Evolutionary conservation across 2,113 vertebrate genomes (phyloP), one percentile per base, ranked within the genome.

Genomic region (Steatornis caripensis): DNA sequence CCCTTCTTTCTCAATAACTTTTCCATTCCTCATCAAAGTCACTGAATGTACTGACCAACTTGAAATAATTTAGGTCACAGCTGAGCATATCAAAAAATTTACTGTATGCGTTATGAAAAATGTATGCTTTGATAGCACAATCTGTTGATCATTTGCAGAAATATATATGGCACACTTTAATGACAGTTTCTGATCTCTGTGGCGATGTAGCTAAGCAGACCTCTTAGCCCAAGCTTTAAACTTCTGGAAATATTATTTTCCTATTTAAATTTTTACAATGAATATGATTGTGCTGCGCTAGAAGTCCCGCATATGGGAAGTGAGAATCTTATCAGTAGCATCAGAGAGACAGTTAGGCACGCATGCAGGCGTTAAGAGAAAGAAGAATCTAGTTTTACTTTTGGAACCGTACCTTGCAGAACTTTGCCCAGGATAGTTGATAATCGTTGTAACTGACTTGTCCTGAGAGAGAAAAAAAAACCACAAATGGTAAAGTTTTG

Each of bases 361-460:
- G 1, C 10, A 5, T 36, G 39, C 0, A 2, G 23, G 43, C 1
- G 2, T 37, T 36, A 39, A 11, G 20, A 79, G 24, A 64, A 34
- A 23, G 30, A 57, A 29, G 36, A 62, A 9, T n/a, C 48, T 55
- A 21, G 57, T 68, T 82, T 61, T 75, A n/a, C 20, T 85, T 84
- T 66, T n/a, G 21, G 53, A 81, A 49, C 43, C 61, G 18, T 98
- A 99, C 99, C 99, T 99, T 99, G 79, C 98, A 99, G 97, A 99
- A 99, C 97, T 98, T 99, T 39, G 99, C 98, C 99, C 99, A 99
- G 90, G 98, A 98, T 34, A 99, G 98, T 2, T 99, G 99, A 76
- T 98, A 99, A 93, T 99, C 99, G 61, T 84, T 98, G 91, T 98
- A 99, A 96, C 96, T 98, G 51, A 97, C 92, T 32, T 98, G 99